Evolutionary conservation across 2,797 vertebrate species (phyloP), one percentile per base, ranked within the genome.

Genomic region (Xerus rutilus): DNA sequence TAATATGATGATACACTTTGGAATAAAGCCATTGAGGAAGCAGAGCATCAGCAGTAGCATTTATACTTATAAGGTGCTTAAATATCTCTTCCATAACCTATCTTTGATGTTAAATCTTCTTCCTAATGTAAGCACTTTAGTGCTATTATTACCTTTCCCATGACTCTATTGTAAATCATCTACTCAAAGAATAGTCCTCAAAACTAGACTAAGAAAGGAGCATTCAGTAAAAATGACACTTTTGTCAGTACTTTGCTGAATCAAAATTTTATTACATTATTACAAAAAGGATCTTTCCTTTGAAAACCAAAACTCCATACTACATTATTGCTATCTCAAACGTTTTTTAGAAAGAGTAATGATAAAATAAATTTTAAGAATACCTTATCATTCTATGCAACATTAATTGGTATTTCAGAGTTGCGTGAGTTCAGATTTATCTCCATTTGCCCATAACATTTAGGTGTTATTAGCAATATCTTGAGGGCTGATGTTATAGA

Each of bases 61-160:
- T 96, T 94, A 69, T 89, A 84, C 69, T 95, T 69, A 77, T 3
- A 20, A 87, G 77, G 28, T 92, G 18, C 45, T 96, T 96, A 95
- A 95, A 62, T 59, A 93, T 72, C 25, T 95, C 86, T 88, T 89
- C 74, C 1, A 20, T 87, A 52, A 64, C 49, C 49, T 89, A 25
- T 52, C 73, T 89, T 91, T 89, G 82, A 72, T 87, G 52, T 77
- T 94, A 94, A 91, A 92, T 91, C 59, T 18, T 97, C 23, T 84
- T 76, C 28, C n/a, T 85, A 93, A 93, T 91, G 45, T 82, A 78
- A 92, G 7, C 17, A 47, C 23, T 93, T 97, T 67, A 65, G 69
- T 70, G 45, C 54, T 73, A 87, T 89, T 89, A 87, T 87, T 89
- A 73, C 45, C n/a, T 90, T 86, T 72, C n/a, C 69, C 49, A 45